These are phyloP conservation scores for Lamproptera curius DNA, from an alignment of 2,888 invertebrate species.

Conservation along the genomic window DNA sequence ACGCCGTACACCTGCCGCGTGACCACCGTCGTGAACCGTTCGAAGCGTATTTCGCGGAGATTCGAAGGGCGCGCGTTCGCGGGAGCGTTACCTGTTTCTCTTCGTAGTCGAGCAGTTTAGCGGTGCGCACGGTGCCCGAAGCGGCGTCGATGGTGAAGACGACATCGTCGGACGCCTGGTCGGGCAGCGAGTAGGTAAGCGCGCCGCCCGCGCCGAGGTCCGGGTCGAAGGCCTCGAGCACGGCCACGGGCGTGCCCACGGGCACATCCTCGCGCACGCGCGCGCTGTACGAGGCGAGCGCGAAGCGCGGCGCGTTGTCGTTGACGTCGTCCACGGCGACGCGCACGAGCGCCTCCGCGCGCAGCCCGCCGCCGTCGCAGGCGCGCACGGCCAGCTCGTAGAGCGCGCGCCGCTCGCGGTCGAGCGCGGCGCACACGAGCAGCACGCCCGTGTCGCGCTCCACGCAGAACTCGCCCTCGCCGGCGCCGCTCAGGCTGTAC, in stretches of 20 bases:
- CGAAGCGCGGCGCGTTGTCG: constrained; percentile 91
- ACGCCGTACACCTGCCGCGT: constrained; percentile 85
- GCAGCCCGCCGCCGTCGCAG: constrained; percentile 86
- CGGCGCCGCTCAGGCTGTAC: constrained; percentile 84
- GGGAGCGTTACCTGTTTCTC: constrained; percentile 85
- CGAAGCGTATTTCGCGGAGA: no score
- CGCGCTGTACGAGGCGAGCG: constrained; percentile 84
- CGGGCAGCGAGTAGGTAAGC: constrained; percentile 88
- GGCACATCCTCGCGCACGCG: constrained; percentile 96
- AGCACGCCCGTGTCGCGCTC: constrained; percentile 88
- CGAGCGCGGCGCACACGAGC: constrained; percentile 85
- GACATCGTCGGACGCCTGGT: constrained; percentile 80
- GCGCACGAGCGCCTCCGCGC: constrained; percentile 89
- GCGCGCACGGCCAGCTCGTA: constrained; percentile 90
- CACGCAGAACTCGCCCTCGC: constrained; percentile 86
- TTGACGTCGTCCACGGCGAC: constrained; percentile 93
- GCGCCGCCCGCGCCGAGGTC: constrained; percentile 91
- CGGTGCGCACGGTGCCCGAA: constrained; percentile 92
- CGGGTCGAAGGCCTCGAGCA: constrained; percentile 88
- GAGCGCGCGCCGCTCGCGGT: constrained; percentile 89
- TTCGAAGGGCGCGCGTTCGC: no score
- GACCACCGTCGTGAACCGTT: neutral
- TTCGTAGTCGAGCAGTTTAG: constrained; percentile 90
- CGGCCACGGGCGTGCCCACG: constrained; percentile 90
- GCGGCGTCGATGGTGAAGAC: constrained; percentile 90